Base-by-base conservation (phyloP, 2,888 invertebrate genomes). In the Parnassius glacialis region DNA sequence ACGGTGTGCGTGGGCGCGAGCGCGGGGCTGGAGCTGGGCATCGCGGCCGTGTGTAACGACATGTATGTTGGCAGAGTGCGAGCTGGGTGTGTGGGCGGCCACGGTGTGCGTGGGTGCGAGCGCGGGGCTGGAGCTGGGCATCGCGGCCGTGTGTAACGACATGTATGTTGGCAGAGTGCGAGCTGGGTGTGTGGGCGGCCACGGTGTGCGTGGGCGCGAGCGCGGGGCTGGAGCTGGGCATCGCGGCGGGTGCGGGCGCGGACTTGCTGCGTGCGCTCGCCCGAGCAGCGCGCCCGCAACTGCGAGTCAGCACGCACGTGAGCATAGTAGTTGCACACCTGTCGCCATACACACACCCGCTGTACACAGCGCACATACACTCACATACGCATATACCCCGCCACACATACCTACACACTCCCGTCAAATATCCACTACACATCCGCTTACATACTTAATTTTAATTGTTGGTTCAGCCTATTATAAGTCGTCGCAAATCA, bases 161-260 rank as follows among this genome's bases (percentile, higher is more conserved):
- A 10, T 9, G 16, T 11, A 5, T 11, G 34, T 52, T 52, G 3
- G 41, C 34, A 62, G 61, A 57, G 48, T 53, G 42, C 12, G 61
- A 62, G 53, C 48, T 57, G 53, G 47, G 25, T 2, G 61, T 62
- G 57, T 62, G 61, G 61, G 43, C 48, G 43, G 20, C 52, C 13
- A 57, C 61, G 44, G 12, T 58, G 94, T 97, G 68, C 2, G 92
- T 94, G 11, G 97, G 97, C 62, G 81, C 96, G 51, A 84, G 93
- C 57, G 83, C 95, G 70, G 94, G 96, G 69, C 88, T 97, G 66
- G 97, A 98, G 92, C 95, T 95, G 79, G 98, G 98, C 59, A 97
- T 98, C 73, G 84, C 96, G 54, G 92, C 94, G 65, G 97, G 97
- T 12, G 94, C 96, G 25, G 92, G 89, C 0, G 87, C 94, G 1